A percentile compares a stretch with the other conserved stretches of the same genome.
Conservation (phyloP, 2,888 invertebrate genomes). For the Drosophila nigricruria region DNA sequence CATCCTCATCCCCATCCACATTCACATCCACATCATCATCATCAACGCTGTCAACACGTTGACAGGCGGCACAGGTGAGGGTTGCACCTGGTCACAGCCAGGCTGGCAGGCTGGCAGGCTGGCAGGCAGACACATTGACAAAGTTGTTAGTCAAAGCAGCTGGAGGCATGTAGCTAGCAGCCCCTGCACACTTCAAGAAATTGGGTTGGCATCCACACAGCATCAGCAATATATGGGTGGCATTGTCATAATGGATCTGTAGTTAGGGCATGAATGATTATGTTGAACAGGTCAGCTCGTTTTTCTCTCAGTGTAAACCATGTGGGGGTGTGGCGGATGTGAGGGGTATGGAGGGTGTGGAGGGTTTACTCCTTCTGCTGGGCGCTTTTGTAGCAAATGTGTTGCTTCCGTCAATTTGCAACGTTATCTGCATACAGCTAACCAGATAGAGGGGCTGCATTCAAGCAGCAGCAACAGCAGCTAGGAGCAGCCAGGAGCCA, state of each 20-base stretch:
- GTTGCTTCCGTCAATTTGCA: constrained; percentile 74
- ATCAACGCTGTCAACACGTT: constrained; percentile 74
- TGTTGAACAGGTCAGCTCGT: neutral
- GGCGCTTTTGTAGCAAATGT: constrained; percentile 48
- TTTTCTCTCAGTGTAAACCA: constrained; percentile 19
- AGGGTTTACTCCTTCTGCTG: constrained; percentile 12
- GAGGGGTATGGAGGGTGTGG: too few species aligned
- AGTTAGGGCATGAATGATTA: constrained; percentile 6
- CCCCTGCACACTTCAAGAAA: constrained; percentile 11
- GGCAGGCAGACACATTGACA: constrained; percentile 61
- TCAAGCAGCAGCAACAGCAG: constrained; percentile 13
- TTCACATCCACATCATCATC: constrained; percentile 53
- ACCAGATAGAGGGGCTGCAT: constrained; percentile 19
- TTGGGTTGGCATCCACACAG: neutral
- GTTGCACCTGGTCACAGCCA: constrained; percentile 18
- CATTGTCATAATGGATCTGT: constrained; percentile 1
- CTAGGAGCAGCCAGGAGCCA: neutral
- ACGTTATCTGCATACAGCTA: constrained; percentile 50
- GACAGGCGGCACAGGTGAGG: constrained; percentile 53
- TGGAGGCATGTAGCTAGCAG: constrained; percentile 1
- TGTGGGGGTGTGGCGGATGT: neutral
- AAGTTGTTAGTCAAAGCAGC: constrained; percentile 56
- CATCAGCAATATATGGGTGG: neutral
- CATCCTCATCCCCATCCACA: constrained; percentile 14
- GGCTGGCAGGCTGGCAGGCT: neutral